These are phyloP conservation scores for Microctonus hyperodae DNA, from an alignment of 2,888 invertebrate genomes.

Conservation along the genomic window DNA sequence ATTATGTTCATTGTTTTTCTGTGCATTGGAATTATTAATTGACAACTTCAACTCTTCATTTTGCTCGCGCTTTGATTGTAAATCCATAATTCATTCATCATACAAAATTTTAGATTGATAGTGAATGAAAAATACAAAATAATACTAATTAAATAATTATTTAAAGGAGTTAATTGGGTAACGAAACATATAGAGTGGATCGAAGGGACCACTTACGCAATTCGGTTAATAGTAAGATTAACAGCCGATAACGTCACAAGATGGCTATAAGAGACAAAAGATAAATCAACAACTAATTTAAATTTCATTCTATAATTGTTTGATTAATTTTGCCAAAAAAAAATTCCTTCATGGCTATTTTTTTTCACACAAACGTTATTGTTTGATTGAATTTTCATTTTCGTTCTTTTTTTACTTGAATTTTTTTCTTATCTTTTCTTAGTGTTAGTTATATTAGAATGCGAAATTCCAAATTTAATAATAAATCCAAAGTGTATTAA, in stretches of 20 bases:
- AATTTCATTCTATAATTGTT: constrained; percentile 37
- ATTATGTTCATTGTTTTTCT: background rate
- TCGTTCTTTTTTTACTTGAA: background rate
- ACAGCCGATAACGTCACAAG: constrained; percentile 92
- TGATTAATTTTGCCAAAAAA: constrained; percentile 28
- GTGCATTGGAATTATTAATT: background rate
- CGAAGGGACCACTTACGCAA: constrained; percentile 79
- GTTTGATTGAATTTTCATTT: background rate
- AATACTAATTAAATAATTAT: constrained; percentile 11
- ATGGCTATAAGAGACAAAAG: constrained; percentile 75
- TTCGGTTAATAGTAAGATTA: constrained; percentile 91
- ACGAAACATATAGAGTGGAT: constrained; percentile 60
- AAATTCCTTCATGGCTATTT: constrained; percentile 17
- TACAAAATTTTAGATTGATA: constrained; percentile 29
- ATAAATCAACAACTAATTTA: constrained; percentile 55
- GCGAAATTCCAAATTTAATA: background rate
- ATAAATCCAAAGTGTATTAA: background rate
- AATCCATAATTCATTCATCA: constrained; percentile 50
- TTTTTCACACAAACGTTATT: background rate
- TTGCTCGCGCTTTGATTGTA: constrained; percentile 40
- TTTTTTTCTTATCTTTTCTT: background rate
- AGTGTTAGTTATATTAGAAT: constrained; percentile 3
- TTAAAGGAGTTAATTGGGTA: constrained; percentile 39
- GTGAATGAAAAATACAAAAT: constrained; percentile 23
- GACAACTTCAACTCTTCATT: background rate